Conservation (phyloP, 2,888 invertebrate genomes). For the Agonopterix alstromeriana region DNA sequence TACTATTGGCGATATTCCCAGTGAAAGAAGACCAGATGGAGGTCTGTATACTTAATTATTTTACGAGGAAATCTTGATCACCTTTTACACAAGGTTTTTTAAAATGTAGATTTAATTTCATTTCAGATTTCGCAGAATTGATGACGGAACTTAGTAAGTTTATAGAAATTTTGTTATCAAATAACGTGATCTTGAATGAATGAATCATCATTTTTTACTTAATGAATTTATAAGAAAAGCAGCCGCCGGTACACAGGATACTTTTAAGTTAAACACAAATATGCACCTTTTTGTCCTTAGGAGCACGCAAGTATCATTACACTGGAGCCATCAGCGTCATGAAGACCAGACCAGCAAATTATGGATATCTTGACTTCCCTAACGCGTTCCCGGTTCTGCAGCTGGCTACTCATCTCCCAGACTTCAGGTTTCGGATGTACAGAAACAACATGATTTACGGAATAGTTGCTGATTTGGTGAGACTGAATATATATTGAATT, state of each 20-base stretch:
- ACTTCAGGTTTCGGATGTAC: constrained; percentile 80
- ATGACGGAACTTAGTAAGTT: no score
- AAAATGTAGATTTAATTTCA: no score
- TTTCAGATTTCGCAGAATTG: no score
- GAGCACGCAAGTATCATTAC: constrained; percentile 45
- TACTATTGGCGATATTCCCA: constrained; percentile 78
- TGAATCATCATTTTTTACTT: no score
- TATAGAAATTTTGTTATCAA: no score
- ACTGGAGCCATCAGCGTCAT: constrained; percentile 41
- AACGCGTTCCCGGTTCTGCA: constrained; percentile 81
- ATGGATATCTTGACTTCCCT: constrained; percentile 54
- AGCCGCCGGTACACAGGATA: no score
- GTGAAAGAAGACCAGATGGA: constrained; percentile 45
- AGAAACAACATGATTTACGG: constrained; percentile 80
- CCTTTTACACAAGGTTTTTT: no score
- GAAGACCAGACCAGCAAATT: constrained; percentile 20
- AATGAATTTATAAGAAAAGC: no score
- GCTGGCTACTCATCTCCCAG: constrained; percentile 78
- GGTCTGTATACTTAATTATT: constrained; percentile 20
- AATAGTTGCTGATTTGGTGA: constrained; percentile 78
- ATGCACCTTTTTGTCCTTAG: constrained; percentile 18
- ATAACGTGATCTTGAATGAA: no score
- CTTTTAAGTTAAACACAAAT: neutral
- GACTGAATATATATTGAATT: constrained; percentile 10
- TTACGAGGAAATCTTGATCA: no score